Conservation (phyloP, 2,797 vertebrate species). For the Sebastes oblongus region DNA sequence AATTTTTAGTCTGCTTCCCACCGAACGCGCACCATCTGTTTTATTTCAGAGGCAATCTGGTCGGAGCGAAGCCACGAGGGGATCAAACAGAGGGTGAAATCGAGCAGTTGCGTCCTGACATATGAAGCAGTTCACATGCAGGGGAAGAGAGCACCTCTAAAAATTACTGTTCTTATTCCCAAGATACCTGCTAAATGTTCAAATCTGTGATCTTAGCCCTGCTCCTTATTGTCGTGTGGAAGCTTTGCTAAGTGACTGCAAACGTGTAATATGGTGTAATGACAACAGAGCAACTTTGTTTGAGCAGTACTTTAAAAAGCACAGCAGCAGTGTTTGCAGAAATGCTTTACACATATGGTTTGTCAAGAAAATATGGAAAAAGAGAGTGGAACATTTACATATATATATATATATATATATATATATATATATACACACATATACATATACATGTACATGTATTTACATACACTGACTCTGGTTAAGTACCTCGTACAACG, state of each 20-base stretch:
- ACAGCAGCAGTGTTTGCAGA: neutral
- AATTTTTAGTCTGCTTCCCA: conserved; percentile 80
- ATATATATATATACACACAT: too few relatives aligned
- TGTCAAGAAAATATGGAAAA: neutral
- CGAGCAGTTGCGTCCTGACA: conserved; percentile 71
- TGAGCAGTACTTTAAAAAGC: neutral
- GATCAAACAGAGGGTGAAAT: conserved; percentile 75
- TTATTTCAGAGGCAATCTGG: conserved; percentile 84
- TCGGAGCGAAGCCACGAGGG: conserved; percentile 72
- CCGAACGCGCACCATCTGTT: conserved; percentile 83
- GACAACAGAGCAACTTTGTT: conserved; percentile 5
- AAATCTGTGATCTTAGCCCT: conserved; percentile 4
- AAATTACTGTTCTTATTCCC: conserved; percentile 41
- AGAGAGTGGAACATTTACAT: neutral
- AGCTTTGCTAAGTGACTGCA: neutral
- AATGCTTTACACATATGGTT: neutral
- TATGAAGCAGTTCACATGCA: conserved; percentile 73
- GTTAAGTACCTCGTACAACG: too few relatives aligned
- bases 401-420: too few relatives aligned
- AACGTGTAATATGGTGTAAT: neutral
- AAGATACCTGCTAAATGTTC: conserved; percentile 20
- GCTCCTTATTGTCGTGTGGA: neutral
- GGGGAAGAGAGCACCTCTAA: conserved; percentile 53
- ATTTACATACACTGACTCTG: too few relatives aligned
- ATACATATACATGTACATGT: neutral